Evolutionary conservation across 2,888 invertebrate species (phyloP), one percentile per base, ranked within the genome.

Genomic region (Drosophila nigricruria): DNA sequence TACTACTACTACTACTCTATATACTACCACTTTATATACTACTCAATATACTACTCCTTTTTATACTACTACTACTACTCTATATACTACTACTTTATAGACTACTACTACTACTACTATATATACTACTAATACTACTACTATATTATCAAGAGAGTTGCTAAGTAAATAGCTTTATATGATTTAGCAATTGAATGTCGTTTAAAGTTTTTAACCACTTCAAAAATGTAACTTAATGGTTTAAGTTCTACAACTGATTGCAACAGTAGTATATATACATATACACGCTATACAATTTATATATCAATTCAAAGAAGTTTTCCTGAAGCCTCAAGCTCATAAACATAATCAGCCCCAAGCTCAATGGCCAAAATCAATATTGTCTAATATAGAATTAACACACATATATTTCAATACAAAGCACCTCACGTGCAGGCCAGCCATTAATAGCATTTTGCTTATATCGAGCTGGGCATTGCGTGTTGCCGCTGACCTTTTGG

Each of bases 401-500:
- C 43, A 30, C 30, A 45, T 14, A 58, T 47, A 16, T 43, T 32
- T 10, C 34, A 43, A 58, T 57, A 27, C 12, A 25, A 16, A 49
- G 32, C 32, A 27, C 5, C 59, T 77, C 54, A 81, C 77, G 67
- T 77, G 77, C 43, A 1, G 40, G 57, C 1, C 12, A 23, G 38
- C 34, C 59, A 70, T 82, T 69, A 79, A 82, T 57, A 73, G 64
- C 56, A 62, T 32, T 71, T 63, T 70, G 47, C 61, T 57, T 76
- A 70, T 85, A 70, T 70, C 67, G 60, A 52, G 40, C 45, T 57
- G 61, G 42, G 52, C 59, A 71, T 73, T 69, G 80, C 82, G 82
- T 68, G 87, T 42, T 56, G 65, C 32, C 18, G 62, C 54, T 77
- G 78, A 81, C 74, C 89, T 81, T 89, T 81, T 6, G 47, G 57